Evolutionary conservation across 2,888 invertebrate genomes (phyloP), one percentile per base, ranked within the genome.

Genomic region (Apotomis turbidana): DNA sequence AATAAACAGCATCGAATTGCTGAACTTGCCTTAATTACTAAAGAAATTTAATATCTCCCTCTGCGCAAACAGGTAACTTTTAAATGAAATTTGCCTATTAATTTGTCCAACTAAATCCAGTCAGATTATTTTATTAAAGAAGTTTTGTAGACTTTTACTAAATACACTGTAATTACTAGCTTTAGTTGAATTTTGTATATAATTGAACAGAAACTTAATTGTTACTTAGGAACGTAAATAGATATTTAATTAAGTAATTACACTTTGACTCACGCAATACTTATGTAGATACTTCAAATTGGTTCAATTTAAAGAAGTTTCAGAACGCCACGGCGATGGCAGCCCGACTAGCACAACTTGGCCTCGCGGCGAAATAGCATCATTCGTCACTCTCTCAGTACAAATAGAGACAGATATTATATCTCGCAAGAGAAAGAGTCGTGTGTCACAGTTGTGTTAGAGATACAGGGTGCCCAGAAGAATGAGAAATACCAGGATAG

Each of bases 11-110:
- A 55, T 46, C 41, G 44, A 55, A 55, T 46, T 10, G 5, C 46
- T 49, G n/a, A 66, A 66, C 44, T 57, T 55, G 27, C 27, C 27
- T 46, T 66, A 38, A 38, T 67, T 58, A 38, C n/a, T 13, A 57
- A 57, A 49, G 67, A 67, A 67, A 67, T 59, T 67, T 67, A 67
- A 67, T 67, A 58, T 58, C 51, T 67, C 58, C 15, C 9, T 61
- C 5, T 13, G 15, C 10, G 51, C 49, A 58, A 67, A 67, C 51
- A 58, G 64, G 36, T 58, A 59, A 58, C 9, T 59, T 59, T 41
- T 2, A 67, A 67, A 59, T 67, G n/a, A 67, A 59, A 68, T 59
- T 68, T 59, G 58, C 51, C 36, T 67, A 52, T 38, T 41, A 49
- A 61, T 49, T 61, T 61, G 36, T 61, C 12, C 6, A 36, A 5